Evolutionary conservation across 2,888 invertebrate genomes (phyloP), one percentile per base, ranked within the genome.

Genomic region (Drosophila cognata): DNA sequence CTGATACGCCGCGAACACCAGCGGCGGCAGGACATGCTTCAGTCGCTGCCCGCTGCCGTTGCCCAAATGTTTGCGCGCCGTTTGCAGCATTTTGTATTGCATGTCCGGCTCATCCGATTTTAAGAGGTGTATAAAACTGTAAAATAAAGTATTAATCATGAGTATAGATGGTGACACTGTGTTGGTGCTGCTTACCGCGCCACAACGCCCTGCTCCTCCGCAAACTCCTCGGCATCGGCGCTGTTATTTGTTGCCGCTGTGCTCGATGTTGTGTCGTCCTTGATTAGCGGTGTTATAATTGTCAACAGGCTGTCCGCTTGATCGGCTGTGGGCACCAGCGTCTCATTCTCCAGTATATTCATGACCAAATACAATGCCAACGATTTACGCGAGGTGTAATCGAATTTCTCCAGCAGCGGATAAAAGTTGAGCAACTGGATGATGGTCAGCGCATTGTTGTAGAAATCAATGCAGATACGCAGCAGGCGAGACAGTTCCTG

Each of bases 381-480:
- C 70, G 96, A 95, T 91, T 97, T 97, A 66, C 98, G 94, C 0
- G 98, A 98, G 5, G 95, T 95, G 90, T 97, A 97, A 93, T 99
- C 98, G 91, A 99, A 96, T 91, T 97, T 97, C 52, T 96, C 95
- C 89, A 99, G 95, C 50, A 99, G 94, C 0, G 97, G 96, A 10
- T 96, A 96, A 91, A 97, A 99, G 94, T 98, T 96, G 88, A 96
- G 96, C 77, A 99, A 94, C 89, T 97, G 95, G 66, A 99, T 95
- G 21, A 99, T 95, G 0, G 96, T 97, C 53, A 99, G 94, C 18
- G 98, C 95, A 93, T 99, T 97, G 93, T 97, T 98, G 94, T 99
- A 99, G 90, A 97, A 97, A 92, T 99, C 98, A 3, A 99, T 95
- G 0, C 99, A 99, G 53, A 99, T 97, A 93, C 98, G 97, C 91